Conservation (phyloP, 2,113 vertebrate genomes). For the Eulemur macaco region DNA sequence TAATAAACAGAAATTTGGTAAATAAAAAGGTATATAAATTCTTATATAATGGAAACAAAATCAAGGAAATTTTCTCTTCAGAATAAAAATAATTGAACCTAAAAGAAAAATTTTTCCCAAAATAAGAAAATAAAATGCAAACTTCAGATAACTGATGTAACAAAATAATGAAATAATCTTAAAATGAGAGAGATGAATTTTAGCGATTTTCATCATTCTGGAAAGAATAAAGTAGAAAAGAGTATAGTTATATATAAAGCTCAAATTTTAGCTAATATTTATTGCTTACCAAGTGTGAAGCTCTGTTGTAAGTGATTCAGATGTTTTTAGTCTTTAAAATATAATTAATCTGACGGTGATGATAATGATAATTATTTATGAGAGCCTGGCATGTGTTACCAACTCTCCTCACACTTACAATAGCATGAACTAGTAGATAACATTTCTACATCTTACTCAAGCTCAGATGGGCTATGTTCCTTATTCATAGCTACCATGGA, state of each 20-base stretch:
- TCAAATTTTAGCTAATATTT: neutral
- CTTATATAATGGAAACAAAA: neutral
- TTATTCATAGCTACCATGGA: neutral
- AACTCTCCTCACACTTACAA: neutral
- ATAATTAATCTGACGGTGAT: neutral
- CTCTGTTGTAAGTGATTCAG: neutral
- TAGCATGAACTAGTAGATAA: neutral
- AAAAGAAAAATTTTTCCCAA: neutral
- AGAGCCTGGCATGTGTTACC: neutral
- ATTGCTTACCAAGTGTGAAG: neutral
- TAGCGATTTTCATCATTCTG: neutral
- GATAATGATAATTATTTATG: neutral
- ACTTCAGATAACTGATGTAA: neutral
- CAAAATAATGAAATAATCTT: neutral
- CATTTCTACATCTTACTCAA: neutral
- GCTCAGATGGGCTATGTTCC: neutral
- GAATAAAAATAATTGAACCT: neutral
- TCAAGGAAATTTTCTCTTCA: neutral
- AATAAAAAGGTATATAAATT: neutral
- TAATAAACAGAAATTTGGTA: neutral
- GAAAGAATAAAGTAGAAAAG: neutral
- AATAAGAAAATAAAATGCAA: neutral
- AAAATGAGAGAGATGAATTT: neutral
- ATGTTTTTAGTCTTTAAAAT: neutral
- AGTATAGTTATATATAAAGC: neutral